Evolutionary conservation across 1,140 invertebrate species (phyloP), one percentile per base, ranked within the genome.

Genomic region (Sycobia sp.): DNA sequence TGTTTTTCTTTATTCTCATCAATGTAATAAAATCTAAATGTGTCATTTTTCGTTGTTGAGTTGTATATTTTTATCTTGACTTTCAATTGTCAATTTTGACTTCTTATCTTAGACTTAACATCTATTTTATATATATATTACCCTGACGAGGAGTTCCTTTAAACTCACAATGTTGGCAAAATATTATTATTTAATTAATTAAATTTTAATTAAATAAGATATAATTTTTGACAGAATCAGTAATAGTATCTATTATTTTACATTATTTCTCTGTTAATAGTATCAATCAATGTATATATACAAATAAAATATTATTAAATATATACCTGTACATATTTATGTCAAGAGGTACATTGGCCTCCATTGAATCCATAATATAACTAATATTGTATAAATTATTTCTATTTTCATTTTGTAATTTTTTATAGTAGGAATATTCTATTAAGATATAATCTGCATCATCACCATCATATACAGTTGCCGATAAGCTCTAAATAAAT

Each of bases 391-490:
- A 58, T n/a, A 27, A 5, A 23, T 47, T 16, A 0, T 8, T 23
- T 25, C 44, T 4, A n/a, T 36, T 38, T 16, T 25, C n/a, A 47
- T 36, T 23, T 13, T 22, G 3, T 32, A 3, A 2, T 49, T 9
- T 23, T 11, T 34, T 23, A 34, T 23, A 36, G 47, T 47, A 36
- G 1, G 20, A 23, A n/a, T 14, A 25, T 11, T 58, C 23, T 0
- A 18, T 25, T 36, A 58, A 36, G 14, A 36, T 58, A 36, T 58
- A 58, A 44, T 58, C 32, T n/a, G 55, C 16, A 47, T 58, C 55
- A n/a, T 27, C 32, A 22, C 18, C n/a, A n/a, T n/a, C n/a, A n/a
- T n/a, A 47, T 8, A 58, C 32, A 23, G 27, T n/a, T 36, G 23
- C 55, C 25, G 29, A 22, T 34, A 58, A 36, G 5, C 10, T 1